These are phyloP conservation scores for Orchesella flavescens DNA, from an alignment of 2,888 invertebrate species.

Conservation along the genomic window DNA sequence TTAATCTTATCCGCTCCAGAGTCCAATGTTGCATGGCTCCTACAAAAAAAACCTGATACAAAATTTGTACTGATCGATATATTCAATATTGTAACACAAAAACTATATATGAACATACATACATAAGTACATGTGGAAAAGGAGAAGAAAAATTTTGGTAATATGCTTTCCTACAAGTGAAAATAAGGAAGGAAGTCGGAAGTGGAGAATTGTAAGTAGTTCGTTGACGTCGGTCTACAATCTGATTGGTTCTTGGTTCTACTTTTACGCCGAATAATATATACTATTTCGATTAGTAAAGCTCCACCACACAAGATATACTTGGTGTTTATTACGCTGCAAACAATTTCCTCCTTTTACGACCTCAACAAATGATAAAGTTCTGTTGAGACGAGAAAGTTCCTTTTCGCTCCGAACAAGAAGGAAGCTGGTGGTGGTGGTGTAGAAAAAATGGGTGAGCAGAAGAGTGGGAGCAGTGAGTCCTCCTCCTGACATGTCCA, in stretches of 20 bases:
- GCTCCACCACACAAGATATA: no score
- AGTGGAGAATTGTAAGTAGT: background rate
- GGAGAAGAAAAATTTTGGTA: background rate
- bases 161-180: background rate
- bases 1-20: constrained; percentile 61
- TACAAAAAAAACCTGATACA: background rate
- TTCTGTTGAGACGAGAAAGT: background rate
- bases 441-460: constrained; percentile 26
- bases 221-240: no score
- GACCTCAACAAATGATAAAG: background rate
- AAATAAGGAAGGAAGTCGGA: background rate
- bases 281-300: no score
- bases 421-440: no score
- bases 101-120: background rate
- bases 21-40: constrained; percentile 28
- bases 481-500: constrained; percentile 58
- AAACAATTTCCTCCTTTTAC: background rate
- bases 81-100: constrained; percentile 30
- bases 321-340: no score
- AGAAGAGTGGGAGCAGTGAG: constrained; percentile 17
- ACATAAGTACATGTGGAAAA: background rate
- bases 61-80: constrained; percentile 17
- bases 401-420: no score
- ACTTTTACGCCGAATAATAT: no score
- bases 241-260: no score